Conservation (phyloP, 2,113 vertebrate species). For the Hemibagrus wyckioides region DNA sequence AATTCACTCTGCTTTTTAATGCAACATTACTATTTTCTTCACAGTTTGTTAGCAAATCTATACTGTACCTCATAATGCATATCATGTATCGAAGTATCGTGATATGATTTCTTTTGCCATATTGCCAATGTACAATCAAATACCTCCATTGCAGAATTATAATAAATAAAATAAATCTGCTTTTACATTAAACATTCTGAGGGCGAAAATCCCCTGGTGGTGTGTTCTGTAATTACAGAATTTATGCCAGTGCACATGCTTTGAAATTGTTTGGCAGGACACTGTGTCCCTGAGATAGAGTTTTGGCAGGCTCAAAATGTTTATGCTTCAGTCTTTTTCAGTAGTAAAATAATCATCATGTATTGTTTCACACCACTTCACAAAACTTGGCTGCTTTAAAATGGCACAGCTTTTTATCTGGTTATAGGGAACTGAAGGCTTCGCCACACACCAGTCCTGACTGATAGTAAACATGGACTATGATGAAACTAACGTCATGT, state of each 20-base stretch:
- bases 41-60: not conserved
- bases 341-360: not conserved
- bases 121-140: not conserved
- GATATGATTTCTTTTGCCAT: not conserved
- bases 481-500: conserved; percentile 27
- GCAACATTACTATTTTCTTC: not conserved
- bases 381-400: not conserved
- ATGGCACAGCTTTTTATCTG: not conserved
- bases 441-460: not conserved
- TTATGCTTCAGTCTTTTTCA: conserved; percentile 24
- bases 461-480: conserved; percentile 9
- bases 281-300: conserved; percentile 9
- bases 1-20: not conserved
- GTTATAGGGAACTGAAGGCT: not conserved
- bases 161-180: not conserved
- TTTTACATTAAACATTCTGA: not conserved
- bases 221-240: conserved; percentile 11
- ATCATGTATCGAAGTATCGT: not conserved
- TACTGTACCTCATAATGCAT: not conserved
- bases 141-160: not conserved
- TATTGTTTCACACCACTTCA: not conserved
- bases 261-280: conserved; percentile 25
- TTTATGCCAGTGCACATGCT: not conserved
- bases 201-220: not conserved
- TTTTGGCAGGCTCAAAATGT: conserved; percentile 1